Evolutionary conservation across 2,888 invertebrate genomes (phyloP), one percentile per base, ranked within the genome.

Genomic region (Thalpophila matura): DNA sequence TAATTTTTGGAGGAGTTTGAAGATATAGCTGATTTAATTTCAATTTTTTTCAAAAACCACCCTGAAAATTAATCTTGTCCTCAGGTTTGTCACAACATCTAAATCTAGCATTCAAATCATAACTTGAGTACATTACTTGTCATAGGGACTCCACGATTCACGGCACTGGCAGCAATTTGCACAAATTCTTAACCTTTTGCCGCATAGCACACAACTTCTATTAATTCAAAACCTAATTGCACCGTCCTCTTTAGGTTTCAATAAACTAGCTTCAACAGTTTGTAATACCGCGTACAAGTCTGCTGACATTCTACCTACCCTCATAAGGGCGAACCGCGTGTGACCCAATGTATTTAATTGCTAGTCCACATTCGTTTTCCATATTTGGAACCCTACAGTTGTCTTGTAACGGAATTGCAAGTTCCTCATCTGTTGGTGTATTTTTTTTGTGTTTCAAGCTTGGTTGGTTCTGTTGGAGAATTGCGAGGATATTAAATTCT

Each of bases 271-370:
- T 37, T 43, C 55, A 40, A 38, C 45, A 60, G 33, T 20, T 31
- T 29, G 45, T 43, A 38, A 37, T 42, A 35, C 43, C 14, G 33
- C 49, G 26, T 70, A 18, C 24, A 38, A 38, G 37, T 53, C n/a
- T 43, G 33, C 27, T 65, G 27, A 18, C 58, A 73, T 74, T 74
- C 68, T 59, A n/a, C 35, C 20, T 43, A 50, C 47, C 56, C 55
- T 26, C 55, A 63, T 77, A 79, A 50, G 68, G 73, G 27, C 67
- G 53, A 60, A 50, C 58, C 50, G 59, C 59, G 53, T 79, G 62
- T 77, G 80, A 79, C 66, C 74, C 64, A 76, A 74, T 70, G 66
- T 47, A 53, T 69, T 79, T 76, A 78, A 78, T 79, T 77, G 64
- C 70, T 47, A 60, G 35, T 56, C 62, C 33, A 79, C 74, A 75